phyloP scores from a whole-genome alignment of 1,140 invertebrate genomes.

The Oryctes rhinoceros region DNA sequence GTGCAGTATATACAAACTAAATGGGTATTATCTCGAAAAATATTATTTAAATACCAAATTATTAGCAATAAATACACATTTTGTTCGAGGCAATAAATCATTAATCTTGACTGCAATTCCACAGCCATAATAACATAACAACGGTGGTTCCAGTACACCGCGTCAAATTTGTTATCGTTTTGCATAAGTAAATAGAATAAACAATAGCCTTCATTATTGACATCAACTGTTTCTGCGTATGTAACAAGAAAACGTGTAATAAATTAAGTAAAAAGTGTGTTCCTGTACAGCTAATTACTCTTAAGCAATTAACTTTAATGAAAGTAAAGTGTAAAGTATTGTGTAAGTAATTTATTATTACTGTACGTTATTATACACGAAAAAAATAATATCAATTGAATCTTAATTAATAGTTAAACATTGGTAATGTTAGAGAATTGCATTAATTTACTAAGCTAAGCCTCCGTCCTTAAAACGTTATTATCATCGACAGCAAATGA shows the following conservation, averaged over 20 bases:
- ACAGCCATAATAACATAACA: background rate
- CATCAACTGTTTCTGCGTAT: background rate
- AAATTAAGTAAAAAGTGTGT: background rate
- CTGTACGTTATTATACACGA: no score
- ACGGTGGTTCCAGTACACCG: background rate
- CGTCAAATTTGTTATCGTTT: background rate
- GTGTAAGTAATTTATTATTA: background rate
- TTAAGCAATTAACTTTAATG: slow-evolving; percentile 6
- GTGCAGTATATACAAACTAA: no score
- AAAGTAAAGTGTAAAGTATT: background rate
- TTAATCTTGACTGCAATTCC: background rate
- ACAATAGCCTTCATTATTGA: background rate
- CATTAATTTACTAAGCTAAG: no score
- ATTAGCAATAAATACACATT: background rate
- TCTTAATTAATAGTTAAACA: no score
- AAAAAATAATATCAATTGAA: no score
- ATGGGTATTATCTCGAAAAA: no score
- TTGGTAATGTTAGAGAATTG: no score
- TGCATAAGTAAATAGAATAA: background rate
- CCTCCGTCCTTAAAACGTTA: no score
- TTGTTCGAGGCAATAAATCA: background rate
- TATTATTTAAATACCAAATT: no score
- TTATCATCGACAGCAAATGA: no score
- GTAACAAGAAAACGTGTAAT: slow-evolving; percentile 4
- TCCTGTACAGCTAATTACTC: background rate